Conservation (phyloP, 2,797 vertebrate species). For the Valencia hispanica region DNA sequence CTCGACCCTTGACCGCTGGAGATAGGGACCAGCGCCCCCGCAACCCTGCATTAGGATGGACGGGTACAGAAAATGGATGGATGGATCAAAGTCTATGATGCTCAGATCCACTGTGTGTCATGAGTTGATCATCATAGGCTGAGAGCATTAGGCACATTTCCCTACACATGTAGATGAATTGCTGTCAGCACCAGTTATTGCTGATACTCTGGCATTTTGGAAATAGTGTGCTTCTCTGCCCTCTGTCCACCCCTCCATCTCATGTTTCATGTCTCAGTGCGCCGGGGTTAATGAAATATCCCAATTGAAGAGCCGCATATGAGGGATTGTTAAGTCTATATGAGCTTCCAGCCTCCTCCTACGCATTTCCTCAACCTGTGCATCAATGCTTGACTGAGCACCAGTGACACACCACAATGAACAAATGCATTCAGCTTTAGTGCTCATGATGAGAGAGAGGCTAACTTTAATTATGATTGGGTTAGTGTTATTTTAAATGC, state of each 20-base stretch:
- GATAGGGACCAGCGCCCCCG: too few species aligned
- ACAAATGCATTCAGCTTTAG: conserved; percentile 15
- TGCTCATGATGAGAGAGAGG: conserved; percentile 23
- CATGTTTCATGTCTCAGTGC: conserved; percentile 58
- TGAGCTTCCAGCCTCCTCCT: conserved; percentile 39
- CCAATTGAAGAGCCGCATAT: conserved; percentile 45
- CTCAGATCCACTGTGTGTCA: conserved; percentile 18
- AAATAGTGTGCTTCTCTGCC: conserved; percentile 32
- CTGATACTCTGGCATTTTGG: conserved; percentile 62
- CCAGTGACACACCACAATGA: conserved; percentile 15
- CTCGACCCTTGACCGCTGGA: too few species aligned
- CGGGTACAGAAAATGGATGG: too few species aligned
- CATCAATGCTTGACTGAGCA: conserved; percentile 21
- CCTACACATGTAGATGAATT: conserved; percentile 42
- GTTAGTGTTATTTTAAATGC: conserved; percentile 29
- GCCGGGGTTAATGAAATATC: conserved; percentile 74
- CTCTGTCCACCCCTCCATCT: conserved; percentile 37
- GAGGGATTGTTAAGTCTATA: conserved; percentile 52
- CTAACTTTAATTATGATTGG: conserved; percentile 22
- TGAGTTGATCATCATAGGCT: conserved; percentile 39
- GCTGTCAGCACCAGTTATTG: conserved; percentile 57
- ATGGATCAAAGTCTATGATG: conserved; percentile 12
- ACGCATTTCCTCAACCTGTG: conserved; percentile 27
- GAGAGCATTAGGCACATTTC: conserved; percentile 45
- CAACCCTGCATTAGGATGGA: too few species aligned